Evolutionary conservation across 1,140 invertebrate genomes (phyloP), one percentile per base, ranked within the genome.

Genomic region (Neoseiulus cucumeris): DNA sequence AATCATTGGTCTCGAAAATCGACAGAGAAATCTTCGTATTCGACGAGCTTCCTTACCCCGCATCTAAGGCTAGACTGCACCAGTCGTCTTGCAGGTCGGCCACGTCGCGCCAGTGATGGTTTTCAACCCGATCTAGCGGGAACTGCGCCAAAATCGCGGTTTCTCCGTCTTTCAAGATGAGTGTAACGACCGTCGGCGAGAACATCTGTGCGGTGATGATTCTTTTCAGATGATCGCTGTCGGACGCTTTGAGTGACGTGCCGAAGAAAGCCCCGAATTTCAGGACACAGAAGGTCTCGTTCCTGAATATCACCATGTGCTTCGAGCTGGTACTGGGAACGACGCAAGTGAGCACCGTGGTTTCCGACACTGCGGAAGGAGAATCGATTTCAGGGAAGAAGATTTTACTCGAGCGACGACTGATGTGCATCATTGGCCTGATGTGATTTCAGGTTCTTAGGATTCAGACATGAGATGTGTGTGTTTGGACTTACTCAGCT

Each of bases 181-280:
- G 25, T 1, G 51, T 59, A 2, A 59, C 22, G 6, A 59, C 51
- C 17, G 25, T 33, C 14, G 12, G 25, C 22, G 51, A 59, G 22
- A 18, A 59, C 14, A 59, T 17, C 51, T 59, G 51, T 6, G 51
- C 51, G 14, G 51, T 1, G 33, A 59, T 20, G 14, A 59, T 59
- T 2, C 25, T 33, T 9, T 59, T 59, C 22, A 33, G 51, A 14
- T 59, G 17, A 29, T 59, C 51, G 22, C 25, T 20, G 17, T 14
- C 51, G 12, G 25, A 25, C 14, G 25, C 51, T 6, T 25, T 18
- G 18, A 59, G 33, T 20, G 51, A 25, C 25, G 51, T 59, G 22
- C 51, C 22, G 22, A 59, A 59, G 51, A 59, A 59, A 17, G 51
- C 51, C 6, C 51, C 51, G 22, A 59, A 59, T 20, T 59, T 59